Evolutionary conservation across 2,888 invertebrate species (phyloP), one percentile per base, ranked within the genome.

Genomic region (Drosophila crucigera): DNA sequence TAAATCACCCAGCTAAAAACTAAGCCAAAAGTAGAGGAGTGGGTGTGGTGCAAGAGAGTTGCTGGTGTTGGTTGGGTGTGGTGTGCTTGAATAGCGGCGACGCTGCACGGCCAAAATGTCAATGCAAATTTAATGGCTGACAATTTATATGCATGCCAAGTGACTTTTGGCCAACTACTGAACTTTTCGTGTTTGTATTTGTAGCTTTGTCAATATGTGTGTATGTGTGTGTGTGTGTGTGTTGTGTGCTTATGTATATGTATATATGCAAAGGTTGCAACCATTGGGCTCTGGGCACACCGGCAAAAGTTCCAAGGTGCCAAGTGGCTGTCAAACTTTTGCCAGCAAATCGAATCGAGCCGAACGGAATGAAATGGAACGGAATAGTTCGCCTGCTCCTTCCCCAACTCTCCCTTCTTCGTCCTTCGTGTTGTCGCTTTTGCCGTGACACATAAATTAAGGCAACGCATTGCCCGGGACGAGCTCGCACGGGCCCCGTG

Each of bases 141-240:
- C 90, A 87, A 87, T 87, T 87, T 87, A 87, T 87, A 87, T 87
- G 90, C 85, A 86, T 90, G 89, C 90, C 85, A 90, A 86, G 85
- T 90, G 85, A 90, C 85, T 90, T 86, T 86, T 90, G 86, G 86
- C 84, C 84, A 84, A 89, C 89, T 84, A 77, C 88, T 89, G 90
- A 84, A 84, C 89, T 84, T 84, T 84, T 65, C 71, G 60, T 64
- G 35, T 66, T 52, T 73, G 39, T 58, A 30, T 69, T 7, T 65
- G 14, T 47, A 11, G 43, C 47, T 25, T 19, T 62, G 25, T 19
- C 4, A 39, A 30, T 41, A 10, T 47, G 35, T 37, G 11, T 28
- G 11, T n/a, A 0, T 47, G 3, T 55, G 37, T 14, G 2, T 39
- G 33, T 66, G 60, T 76, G 33, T 66, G 58, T 47, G 30, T 39